phyloP scores from a whole-genome alignment of 2,113 vertebrate genomes.

The Hippocampus barbouri region DNA sequence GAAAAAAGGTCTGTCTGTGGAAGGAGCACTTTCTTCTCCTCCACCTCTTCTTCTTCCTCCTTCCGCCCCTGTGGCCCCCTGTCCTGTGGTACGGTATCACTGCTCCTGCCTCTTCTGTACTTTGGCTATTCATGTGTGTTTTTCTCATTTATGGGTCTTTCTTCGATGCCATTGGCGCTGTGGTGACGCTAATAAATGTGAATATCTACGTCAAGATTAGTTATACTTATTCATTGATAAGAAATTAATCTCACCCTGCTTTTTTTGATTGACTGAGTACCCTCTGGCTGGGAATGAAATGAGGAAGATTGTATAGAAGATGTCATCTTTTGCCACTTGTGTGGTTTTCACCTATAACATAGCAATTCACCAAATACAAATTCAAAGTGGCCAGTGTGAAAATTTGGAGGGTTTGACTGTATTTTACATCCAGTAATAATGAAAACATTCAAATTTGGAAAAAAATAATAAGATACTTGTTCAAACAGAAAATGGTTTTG shows the following conservation, averaged over 20 bases:
- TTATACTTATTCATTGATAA: not conserved
- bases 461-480: too few relatives aligned
- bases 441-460: too few relatives aligned
- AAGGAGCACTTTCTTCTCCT: slow-evolving; percentile 63
- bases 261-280: not conserved
- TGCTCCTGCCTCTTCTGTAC: slow-evolving; percentile 27
- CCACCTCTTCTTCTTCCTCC: slow-evolving; percentile 55
- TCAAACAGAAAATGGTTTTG: too few relatives aligned
- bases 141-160: not conserved
- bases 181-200: not conserved
- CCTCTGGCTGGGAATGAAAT: not conserved
- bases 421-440: not conserved
- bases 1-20: slow-evolving; percentile 62
- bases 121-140: slow-evolving; percentile 17
- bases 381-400: too few relatives aligned
- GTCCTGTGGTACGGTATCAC: slow-evolving; percentile 79
- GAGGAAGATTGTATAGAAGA: not conserved
- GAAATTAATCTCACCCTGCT: not conserved
- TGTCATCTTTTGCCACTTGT: too few relatives aligned
- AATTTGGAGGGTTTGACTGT: too few relatives aligned
- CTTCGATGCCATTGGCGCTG: not conserved
- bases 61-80: slow-evolving; percentile 70
- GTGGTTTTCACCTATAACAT: too few relatives aligned
- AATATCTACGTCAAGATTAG: not conserved
- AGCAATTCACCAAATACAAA: too few relatives aligned